These are phyloP conservation scores for Ianthella basta DNA, from an alignment of 37 sponge, comb jelly and placozoan genomes.

Conservation along the genomic window DNA sequence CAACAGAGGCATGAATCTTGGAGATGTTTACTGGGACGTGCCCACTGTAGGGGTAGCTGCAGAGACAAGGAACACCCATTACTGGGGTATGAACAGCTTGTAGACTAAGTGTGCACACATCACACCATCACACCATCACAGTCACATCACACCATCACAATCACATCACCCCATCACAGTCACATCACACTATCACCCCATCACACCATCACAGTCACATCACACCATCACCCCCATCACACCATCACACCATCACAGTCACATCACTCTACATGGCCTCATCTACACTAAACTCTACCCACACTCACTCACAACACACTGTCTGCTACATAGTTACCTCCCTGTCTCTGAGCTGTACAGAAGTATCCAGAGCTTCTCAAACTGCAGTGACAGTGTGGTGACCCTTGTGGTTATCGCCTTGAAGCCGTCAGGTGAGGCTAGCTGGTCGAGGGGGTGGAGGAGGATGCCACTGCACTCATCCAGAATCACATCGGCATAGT, in stretches of 20 bases:
- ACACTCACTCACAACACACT: not conserved
- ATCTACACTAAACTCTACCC: no score
- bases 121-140: no score
- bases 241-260: no score
- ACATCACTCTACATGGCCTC: no score
- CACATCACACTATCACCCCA: no score
- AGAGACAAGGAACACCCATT: not conserved
- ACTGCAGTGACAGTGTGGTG: conserved; percentile 64
- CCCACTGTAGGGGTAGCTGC: conserved; percentile 60
- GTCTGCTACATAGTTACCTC: conserved; percentile 12
- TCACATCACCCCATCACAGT: no score
- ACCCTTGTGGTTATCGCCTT: conserved; percentile 27
- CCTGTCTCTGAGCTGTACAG: conserved; percentile 42
- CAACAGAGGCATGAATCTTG: conserved; percentile 63
- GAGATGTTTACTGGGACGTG: conserved; percentile 59
- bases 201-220: no score
- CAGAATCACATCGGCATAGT: conserved; percentile 58
- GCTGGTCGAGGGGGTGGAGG: conserved; percentile 46
- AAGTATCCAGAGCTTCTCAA: conserved; percentile 56
- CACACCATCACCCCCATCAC: no score
- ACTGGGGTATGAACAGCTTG: no score
- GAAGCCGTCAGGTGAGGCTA: conserved; percentile 45
- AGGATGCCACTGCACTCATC: conserved; percentile 54
- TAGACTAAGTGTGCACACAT: no score
- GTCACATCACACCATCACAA: no score